phyloP scores from a whole-genome alignment of 1,140 invertebrate species.

The Camponotus pennsylvanicus region DNA sequence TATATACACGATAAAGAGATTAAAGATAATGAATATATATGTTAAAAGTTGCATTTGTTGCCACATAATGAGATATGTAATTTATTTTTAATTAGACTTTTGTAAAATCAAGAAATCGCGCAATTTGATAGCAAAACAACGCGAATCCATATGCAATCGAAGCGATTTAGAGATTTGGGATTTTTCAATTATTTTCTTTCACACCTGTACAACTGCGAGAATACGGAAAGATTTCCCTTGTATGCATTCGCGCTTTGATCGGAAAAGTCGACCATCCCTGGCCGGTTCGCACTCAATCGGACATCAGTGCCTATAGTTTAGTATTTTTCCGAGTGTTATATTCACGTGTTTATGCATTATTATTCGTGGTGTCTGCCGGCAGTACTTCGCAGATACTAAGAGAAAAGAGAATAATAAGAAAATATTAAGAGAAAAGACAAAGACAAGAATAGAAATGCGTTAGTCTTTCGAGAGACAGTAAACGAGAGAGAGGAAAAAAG shows the following conservation, averaged over 20 bases:
- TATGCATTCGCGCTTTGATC: constrained; percentile 19
- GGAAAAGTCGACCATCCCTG: constrained; percentile 50
- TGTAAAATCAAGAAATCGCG: not conserved
- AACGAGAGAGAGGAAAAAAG: not conserved
- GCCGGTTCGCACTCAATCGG: constrained; percentile 29
- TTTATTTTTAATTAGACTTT: not conserved
- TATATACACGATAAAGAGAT: not conserved
- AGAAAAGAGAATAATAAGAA: not conserved
- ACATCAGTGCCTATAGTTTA: constrained; percentile 37
- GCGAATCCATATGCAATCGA: not conserved
- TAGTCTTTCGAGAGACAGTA: constrained; percentile 8
- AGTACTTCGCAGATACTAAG: constrained; percentile 47
- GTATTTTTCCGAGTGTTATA: constrained; percentile 67
- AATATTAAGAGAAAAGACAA: constrained; percentile 40
- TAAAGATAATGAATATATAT: not conserved
- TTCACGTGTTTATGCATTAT: constrained; percentile 55
- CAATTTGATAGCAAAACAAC: not conserved
- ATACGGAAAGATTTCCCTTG: constrained; percentile 21
- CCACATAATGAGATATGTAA: not conserved
- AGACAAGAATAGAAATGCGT: constrained; percentile 54
- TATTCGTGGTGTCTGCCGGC: constrained; percentile 48
- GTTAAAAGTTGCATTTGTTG: not conserved
- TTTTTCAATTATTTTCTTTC: not conserved
- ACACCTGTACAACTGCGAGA: not conserved
- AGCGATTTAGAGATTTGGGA: not conserved